Evolutionary conservation across 2,797 vertebrate genomes (phyloP), one percentile per base, ranked within the genome.

Genomic region (Nasua narica): DNA sequence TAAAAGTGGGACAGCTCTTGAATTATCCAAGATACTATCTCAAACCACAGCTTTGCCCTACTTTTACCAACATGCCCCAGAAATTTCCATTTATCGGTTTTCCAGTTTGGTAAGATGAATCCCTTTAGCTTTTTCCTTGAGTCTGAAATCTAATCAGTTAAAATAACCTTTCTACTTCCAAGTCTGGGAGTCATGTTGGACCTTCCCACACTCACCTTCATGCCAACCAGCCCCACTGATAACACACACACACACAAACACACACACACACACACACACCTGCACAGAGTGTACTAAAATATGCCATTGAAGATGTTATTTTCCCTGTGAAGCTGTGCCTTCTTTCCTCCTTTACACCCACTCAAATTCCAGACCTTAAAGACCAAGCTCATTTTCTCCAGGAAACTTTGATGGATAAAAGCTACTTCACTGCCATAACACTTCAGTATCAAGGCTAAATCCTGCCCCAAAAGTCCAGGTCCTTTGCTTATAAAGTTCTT

Each of bases 1-100:
- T 90, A 93, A 90, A 96, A 96, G 77, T 96, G 60, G 97, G 81
- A 85, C 90, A 91, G 56, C 81, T 62, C 82, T 87, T 96, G 65
- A 85, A 37, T 93, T 94, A 95, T 77, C 90, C 46, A 94, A 96
- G 84, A 90, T 86, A 88, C 76, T 87, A 93, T 85, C 69, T 93
- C 84, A 95, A 92, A 81, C 14, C 70, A 93, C 48, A 87, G 58
- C 92, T 96, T 94, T 92, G 96, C 12, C 91, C 88, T 94, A 88
- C 54, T 94, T 97, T 93, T 82, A 67, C 56, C 82, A 87, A 82
- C 5, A 58, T 94, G 92, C 46, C 88, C 85, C 90, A 90, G 70
- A 97, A 95, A 88, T 72, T 65, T 87, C 35, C 50, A 77, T 29
- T 82, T 84, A 65, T 48, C 50, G 69, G 35, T 94, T 91, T 95